Evolutionary conservation across 2,113 vertebrate species (phyloP).

Genomic region (Misgurnus anguillicaudatus): DNA sequence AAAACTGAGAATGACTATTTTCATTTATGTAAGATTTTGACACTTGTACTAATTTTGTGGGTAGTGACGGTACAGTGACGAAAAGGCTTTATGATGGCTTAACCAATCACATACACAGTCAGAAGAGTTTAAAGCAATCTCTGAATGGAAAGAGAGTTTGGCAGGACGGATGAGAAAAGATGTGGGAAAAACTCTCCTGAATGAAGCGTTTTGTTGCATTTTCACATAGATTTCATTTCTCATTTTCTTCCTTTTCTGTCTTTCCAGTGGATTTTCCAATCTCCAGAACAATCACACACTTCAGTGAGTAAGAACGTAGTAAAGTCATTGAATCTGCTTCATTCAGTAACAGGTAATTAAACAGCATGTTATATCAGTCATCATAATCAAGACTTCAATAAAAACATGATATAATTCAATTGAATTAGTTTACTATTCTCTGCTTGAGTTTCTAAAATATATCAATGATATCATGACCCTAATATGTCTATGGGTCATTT

Average conservation of each 20-base stretch:
- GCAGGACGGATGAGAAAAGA: conserved; percentile 39
- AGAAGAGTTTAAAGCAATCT: conserved; percentile 47
- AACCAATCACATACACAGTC: conserved; percentile 43
- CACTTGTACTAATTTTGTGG: not conserved
- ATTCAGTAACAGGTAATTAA: too few species aligned
- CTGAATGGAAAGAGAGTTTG: conserved; percentile 49
- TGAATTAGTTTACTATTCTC: too few species aligned
- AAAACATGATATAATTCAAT: too few species aligned
- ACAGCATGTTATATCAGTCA: too few species aligned
- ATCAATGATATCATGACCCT: too few species aligned
- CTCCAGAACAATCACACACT: not conserved
- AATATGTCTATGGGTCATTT: too few species aligned
- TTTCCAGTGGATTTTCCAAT: not conserved
- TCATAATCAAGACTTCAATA: too few species aligned
- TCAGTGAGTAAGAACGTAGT: too few species aligned
- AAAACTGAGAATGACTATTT: not conserved
- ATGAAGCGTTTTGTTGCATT: conserved; percentile 32
- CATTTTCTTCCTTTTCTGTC: not conserved
- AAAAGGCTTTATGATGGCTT: conserved; percentile 58
- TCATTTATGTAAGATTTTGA: not conserved
- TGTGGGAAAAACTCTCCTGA: conserved; percentile 34
- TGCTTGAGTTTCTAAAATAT: too few species aligned
- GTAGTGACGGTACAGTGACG: conserved; percentile 30
- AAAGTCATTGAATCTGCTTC: too few species aligned
- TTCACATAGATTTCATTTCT: conserved; percentile 11